Evolutionary conservation across 2,113 vertebrate species (phyloP), one percentile per base, ranked within the genome.

Genomic region (Aegithalos caudatus): DNA sequence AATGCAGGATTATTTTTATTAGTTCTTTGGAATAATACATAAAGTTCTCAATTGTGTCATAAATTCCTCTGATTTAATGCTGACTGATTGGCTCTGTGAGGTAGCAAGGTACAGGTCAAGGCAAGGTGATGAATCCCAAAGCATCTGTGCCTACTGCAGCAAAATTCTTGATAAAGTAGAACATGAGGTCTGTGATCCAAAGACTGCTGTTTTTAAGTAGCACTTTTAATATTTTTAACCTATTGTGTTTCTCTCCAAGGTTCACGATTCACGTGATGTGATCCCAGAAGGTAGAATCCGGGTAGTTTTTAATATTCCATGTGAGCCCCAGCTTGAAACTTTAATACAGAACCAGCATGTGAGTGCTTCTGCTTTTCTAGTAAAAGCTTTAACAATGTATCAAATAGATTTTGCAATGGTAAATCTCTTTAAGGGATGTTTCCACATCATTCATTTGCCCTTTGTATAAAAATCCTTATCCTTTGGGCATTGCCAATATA

Each of bases 261-360:
- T 99, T 94, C 99, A 99, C 25, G 98, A 99, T 90, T 99, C 99
- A 23, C 97, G 91, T 33, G 99, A 99, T 92, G 99, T 99, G 96
- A 99, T 99, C 79, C 97, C 96, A 94, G 99, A 99, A 62, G 99
- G 99, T 28, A 98, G 99, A 91, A 98, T 99, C 76, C 98, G 99
- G 40, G 99, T 99, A 61, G 98, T 99, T 92, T 99, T 99, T 97
- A 99, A 86, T 56, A 98, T 99, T 96, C 99, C 99, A 0, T 98
- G 98, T 94, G 99, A 99, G 93, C 99, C 99, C 17, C 98, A 99
- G 93, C 98, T 99, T 70, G 99, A 99, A 79, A 81, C 97, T 86
- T 97, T 99, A 89, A 99, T 99, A 97, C 99, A 99, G 94, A 99
- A 99, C 97, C 99, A 99, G 95, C 99, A 99, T 79, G 99, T 99